A percentile compares a stretch with the other conserved stretches of the same genome.
Evolutionary conservation across 2,888 invertebrate genomes (phyloP).

Genomic region (Campoplex capitator): DNA sequence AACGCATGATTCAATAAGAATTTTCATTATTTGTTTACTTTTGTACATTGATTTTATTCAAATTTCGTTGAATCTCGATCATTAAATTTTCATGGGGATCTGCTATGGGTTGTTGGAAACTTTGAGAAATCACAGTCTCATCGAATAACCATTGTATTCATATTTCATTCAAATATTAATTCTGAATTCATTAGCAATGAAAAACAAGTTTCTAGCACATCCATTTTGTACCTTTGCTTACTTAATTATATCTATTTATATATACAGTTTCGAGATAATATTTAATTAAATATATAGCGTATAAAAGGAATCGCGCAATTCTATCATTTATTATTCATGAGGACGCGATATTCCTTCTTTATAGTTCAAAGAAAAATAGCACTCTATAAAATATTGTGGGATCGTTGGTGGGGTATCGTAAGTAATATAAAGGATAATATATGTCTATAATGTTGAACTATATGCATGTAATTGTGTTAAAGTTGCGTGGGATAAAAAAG

Average conservation of each 20-base stretch:
- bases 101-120: neutral
- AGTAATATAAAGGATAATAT: slow-evolving; percentile 21
- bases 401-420: slow-evolving; percentile 29
- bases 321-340: slow-evolving; percentile 42
- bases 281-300: slow-evolving; percentile 18
- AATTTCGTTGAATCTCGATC: neutral
- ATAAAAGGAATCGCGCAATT: slow-evolving; percentile 31
- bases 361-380: slow-evolving; percentile 43
- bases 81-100: neutral
- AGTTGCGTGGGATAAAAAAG: slow-evolving; percentile 47
- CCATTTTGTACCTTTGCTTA: neutral
- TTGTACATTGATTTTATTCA: neutral
- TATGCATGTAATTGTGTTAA: slow-evolving; percentile 29
- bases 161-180: neutral
- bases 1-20: neutral
- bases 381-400: slow-evolving; percentile 59
- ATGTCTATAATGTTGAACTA: slow-evolving; percentile 29
- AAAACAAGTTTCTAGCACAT: slow-evolving; percentile 3
- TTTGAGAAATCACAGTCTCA: neutral
- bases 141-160: neutral
- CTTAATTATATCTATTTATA: neutral
- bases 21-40: neutral
- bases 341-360: slow-evolving; percentile 19
- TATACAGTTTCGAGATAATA: slow-evolving; percentile 13
- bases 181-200: neutral